Base-by-base conservation (phyloP, 2,888 invertebrate species). In the Aplocera efformata region DNA sequence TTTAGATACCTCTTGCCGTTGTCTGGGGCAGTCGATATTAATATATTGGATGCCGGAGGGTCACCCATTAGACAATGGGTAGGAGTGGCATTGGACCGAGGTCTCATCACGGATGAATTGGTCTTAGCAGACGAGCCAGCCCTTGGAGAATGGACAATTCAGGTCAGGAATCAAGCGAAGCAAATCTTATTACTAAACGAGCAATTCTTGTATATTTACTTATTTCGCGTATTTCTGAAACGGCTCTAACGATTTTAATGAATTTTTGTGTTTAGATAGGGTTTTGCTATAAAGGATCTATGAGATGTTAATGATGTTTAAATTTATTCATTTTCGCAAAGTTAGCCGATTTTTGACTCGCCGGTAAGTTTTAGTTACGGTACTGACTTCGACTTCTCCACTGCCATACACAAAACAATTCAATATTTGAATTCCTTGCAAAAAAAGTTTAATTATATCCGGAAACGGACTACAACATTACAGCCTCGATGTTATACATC, bases 111-210 rank as follows among this genome's bases (percentile, higher is more conserved):
- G 1, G 92, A 92, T 1, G 94, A 96, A 58, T 74, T 98, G 10
- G 90, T 92, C 44, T 79, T 98, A 3, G 95, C 96, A 13, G 91
- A 93, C 34, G 93, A 93, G 50, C 97, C 97, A 0, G 94, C 96
- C 9, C 86, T 97, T 10, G 98, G 98, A 13, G 91, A 93, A 67
- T 98, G 98, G 98, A 94, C 92, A 40, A 93, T 98, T 53, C 92
- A 93, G 48, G 90, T 75, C 60, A 35, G 31, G n/a, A 21, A 11
- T 1, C 6, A 10, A 6, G n/a, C n/a, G n/a, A 0, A 3, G 7
- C 8, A 13, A 27, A 9, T 17, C 6, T 21, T 23, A 11, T 29
- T 17, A 8, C 13, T n/a, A n/a, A n/a, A n/a, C n/a, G n/a, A n/a
- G n/a, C n/a, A n/a, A n/a, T n/a, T n/a, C n/a, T n/a, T n/a, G n/a